These are phyloP conservation scores for Boleophthalmus pectinirostris DNA, from an alignment of 2,113 vertebrate genomes.

Conservation along the genomic window DNA sequence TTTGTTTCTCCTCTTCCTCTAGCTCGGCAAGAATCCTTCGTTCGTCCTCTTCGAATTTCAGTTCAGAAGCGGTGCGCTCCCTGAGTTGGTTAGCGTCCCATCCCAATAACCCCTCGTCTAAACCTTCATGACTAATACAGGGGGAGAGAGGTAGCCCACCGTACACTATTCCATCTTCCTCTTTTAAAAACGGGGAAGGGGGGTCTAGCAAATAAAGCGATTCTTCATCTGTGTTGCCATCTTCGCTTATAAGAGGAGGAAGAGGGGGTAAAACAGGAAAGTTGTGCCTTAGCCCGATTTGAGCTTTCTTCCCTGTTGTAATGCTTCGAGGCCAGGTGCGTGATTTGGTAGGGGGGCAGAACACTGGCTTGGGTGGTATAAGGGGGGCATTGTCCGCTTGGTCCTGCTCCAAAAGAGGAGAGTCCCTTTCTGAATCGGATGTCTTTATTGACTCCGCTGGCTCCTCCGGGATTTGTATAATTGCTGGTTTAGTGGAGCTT, in stretches of 20 bases:
- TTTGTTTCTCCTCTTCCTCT: slow-evolving; percentile 57
- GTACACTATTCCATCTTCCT: slow-evolving; percentile 64
- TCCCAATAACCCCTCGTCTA: slow-evolving; percentile 78
- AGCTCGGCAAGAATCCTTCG: slow-evolving; percentile 87
- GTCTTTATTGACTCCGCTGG: slow-evolving; percentile 59
- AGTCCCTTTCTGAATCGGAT: slow-evolving; percentile 76
- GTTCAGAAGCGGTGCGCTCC: slow-evolving; percentile 91
- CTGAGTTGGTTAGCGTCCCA: slow-evolving; percentile 80
- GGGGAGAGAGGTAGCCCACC: slow-evolving; percentile 84
- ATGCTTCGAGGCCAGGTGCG: slow-evolving; percentile 80
- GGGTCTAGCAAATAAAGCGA: slow-evolving; percentile 77
- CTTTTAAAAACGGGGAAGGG: slow-evolving; percentile 78
- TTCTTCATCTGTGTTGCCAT: slow-evolving; percentile 75
- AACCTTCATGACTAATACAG: slow-evolving; percentile 88
- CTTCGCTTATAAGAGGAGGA: slow-evolving; percentile 73
- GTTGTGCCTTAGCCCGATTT: slow-evolving; percentile 68
- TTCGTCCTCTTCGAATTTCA: slow-evolving; percentile 96
- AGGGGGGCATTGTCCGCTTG: slow-evolving; percentile 73
- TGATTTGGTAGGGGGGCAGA: slow-evolving; percentile 79
- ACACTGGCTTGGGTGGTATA: slow-evolving; percentile 77
- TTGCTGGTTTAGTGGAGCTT: slow-evolving; percentile 55
- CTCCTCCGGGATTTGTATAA: slow-evolving; percentile 66
- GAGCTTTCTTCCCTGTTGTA: slow-evolving; percentile 66
- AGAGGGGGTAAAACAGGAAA: slow-evolving; percentile 74
- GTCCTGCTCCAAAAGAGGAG: slow-evolving; percentile 73